Base-by-base conservation (phyloP, 2,888 invertebrate species). In the Spialia ferax region DNA sequence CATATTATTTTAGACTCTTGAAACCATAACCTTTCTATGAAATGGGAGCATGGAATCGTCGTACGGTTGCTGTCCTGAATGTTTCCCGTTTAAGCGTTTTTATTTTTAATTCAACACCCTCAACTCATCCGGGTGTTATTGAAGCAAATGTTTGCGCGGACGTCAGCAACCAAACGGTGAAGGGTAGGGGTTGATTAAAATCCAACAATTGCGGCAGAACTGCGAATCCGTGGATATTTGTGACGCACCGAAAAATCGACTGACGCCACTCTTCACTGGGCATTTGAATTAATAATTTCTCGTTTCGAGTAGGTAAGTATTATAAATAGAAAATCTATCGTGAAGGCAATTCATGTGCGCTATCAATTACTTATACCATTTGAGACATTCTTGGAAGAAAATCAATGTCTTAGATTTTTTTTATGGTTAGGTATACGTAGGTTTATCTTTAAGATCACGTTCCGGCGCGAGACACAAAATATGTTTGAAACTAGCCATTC, bases 131-230 rank as follows among this genome's bases (percentile, higher is more conserved):
- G 65, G 38, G 65, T 64, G 64, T 59, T 65, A 59, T 65, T 65
- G 59, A 59, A 52, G 59, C 65, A 59, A 64, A 65, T 59, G 59
- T 65, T 60, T 66, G 54, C 66, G 26, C 52, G 32, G 50, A 54
- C 66, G 54, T 60, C 60, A 66, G 52, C 38, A 38, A 42, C 26
- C 52, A 52, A 66, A 60, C 38, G 48, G 38, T 42, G 38, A 52
- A 65, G 60, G 66, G 66, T 60, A 60, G 66, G 65, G 60, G 66
- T 66, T 54, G 66, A 66, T 66, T 66, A 66, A 66, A 65, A 60
- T 60, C 54, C 60, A 66, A 60, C 66, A 66, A 60, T 66, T 66
- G 60, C 29, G 52, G 52, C 60, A 22, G 22, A 66, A 32, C 60
- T 66, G 66, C 66, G 60, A 66, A 54, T 60, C 29, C 29, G 52